phyloP scores from a whole-genome alignment of 2,113 vertebrate species.

The Proteles cristata region DNA sequence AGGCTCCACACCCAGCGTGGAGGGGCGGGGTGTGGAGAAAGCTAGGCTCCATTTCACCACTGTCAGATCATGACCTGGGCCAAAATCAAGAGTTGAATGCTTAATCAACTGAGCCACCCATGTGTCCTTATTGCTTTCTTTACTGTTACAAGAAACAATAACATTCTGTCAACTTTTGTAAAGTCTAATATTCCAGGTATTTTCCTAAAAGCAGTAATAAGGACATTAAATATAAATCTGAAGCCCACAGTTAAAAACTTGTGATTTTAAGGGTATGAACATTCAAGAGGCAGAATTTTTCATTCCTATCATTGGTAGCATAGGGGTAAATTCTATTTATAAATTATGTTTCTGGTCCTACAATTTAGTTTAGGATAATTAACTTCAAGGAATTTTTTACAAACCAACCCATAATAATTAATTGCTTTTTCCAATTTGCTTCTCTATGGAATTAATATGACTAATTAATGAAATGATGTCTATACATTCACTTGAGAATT shows the following conservation, averaged over 20 bases:
- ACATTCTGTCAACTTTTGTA: neutral
- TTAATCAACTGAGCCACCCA: no score
- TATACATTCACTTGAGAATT: neutral
- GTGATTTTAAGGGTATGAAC: neutral
- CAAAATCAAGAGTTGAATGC: no score
- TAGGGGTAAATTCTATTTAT: neutral
- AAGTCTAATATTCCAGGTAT: neutral
- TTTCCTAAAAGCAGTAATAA: slow-evolving; percentile 35
- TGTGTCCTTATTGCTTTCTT: neutral
- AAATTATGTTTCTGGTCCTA: slow-evolving; percentile 6
- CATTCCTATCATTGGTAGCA: slow-evolving; percentile 6
- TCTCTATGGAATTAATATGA: neutral
- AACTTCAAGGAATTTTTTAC: neutral
- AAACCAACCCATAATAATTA: neutral
- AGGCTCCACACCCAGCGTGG: no score
- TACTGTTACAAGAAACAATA: neutral
- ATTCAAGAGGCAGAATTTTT: neutral
- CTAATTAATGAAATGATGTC: neutral
- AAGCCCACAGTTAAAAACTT: neutral
- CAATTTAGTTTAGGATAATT: neutral
- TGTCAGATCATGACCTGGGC: no score
- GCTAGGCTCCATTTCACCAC: no score
- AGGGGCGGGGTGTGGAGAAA: no score
- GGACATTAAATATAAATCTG: slow-evolving; percentile 33
- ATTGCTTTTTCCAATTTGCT: slow-evolving; percentile 2